Conservation (phyloP, 2,888 invertebrate genomes). For the Boloria euphrosyne region DNA sequence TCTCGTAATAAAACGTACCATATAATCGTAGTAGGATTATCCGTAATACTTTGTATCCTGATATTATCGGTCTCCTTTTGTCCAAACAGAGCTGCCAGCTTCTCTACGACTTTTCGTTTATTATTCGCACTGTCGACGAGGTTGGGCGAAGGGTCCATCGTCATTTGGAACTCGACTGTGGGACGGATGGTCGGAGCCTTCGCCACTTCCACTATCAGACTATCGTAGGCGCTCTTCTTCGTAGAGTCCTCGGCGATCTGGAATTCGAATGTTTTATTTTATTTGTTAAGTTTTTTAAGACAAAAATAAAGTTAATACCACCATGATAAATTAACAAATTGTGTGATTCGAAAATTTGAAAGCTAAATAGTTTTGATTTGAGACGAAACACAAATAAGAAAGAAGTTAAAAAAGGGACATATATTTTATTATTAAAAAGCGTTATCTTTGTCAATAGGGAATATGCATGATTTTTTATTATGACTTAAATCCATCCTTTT, state of each 20-base stretch:
- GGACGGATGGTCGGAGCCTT: conserved; percentile 84
- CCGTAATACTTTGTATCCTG: conserved; percentile 86
- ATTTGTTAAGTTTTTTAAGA: neutral
- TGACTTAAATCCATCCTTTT: too few species aligned
- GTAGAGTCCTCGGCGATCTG: conserved; percentile 88
- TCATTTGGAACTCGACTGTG: conserved; percentile 91
- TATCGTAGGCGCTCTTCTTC: conserved; percentile 89
- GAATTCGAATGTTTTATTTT: conserved; percentile 23
- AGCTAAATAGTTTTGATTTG: too few species aligned
- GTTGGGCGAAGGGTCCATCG: conserved; percentile 86
- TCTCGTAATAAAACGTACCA: conserved; percentile 79
- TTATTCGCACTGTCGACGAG: conserved; percentile 87
- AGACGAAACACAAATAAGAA: too few species aligned
- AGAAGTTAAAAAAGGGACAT: too few species aligned
- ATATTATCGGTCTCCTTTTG: conserved; percentile 89
- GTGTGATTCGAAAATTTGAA: too few species aligned
- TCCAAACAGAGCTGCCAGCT: conserved; percentile 88
- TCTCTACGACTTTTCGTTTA: conserved; percentile 91
- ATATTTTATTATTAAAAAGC: too few species aligned
- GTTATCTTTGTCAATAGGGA: too few species aligned
- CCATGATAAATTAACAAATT: too few species aligned
- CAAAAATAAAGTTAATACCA: too few species aligned
- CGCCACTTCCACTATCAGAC: conserved; percentile 88
- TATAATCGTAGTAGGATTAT: conserved; percentile 86
- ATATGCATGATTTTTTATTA: too few species aligned